Percentiles rank a stretch among this genome's conserved stretches.
phyloP scores from a whole-genome alignment of 2,113 vertebrate genomes.

The Charadrius vociferus region DNA sequence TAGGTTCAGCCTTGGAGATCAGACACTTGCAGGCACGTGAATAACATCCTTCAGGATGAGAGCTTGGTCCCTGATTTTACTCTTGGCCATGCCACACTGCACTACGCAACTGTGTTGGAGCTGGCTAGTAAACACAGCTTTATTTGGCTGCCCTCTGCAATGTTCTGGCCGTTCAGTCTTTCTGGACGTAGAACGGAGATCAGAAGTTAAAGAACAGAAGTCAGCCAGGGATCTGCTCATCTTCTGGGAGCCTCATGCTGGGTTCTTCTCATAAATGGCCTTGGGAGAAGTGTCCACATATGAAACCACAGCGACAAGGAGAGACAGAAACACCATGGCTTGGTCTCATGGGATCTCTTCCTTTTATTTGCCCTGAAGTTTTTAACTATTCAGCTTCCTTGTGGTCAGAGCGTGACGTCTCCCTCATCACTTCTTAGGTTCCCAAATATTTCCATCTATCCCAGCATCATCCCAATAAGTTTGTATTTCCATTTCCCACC shows the following conservation, averaged over 20 bases:
- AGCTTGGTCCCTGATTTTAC: neutral
- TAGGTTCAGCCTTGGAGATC: neutral
- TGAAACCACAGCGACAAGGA: neutral
- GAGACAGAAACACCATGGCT: neutral
- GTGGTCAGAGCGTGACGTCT: neutral
- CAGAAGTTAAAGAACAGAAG: neutral
- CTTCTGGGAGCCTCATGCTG: neutral
- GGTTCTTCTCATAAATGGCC: neutral
- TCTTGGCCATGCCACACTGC: neutral
- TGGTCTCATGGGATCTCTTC: neutral
- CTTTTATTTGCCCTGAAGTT: neutral
- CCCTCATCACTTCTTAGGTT: neutral
- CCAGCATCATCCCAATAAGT: neutral
- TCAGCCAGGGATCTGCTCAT: neutral
- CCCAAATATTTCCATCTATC: neutral
- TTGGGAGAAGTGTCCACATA: accelerated
- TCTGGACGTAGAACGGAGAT: neutral
- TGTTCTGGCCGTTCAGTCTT: neutral
- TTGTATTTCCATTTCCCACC: neutral
- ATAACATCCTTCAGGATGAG: neutral
- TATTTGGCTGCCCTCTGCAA: neutral
- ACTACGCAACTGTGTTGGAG: neutral
- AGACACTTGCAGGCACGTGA: neutral
- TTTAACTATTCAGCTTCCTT: neutral
- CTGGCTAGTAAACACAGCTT: neutral